These are phyloP conservation scores for Holothuria leucospilota DNA, from an alignment of 53 echinoderm and acorn worm genomes.

Conservation along the genomic window DNA sequence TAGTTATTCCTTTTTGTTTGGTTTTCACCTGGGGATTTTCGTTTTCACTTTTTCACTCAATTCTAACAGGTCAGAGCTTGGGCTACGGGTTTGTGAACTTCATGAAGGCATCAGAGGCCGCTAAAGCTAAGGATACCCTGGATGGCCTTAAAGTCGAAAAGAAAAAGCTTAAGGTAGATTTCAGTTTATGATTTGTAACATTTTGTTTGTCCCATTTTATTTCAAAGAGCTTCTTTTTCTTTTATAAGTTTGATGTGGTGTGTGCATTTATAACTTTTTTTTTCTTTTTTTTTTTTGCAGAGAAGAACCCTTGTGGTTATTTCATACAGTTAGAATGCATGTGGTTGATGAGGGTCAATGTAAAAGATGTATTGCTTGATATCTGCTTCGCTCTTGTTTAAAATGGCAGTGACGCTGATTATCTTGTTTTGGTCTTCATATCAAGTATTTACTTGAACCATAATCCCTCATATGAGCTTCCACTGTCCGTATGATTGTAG, in stretches of 20 bases:
- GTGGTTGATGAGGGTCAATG: slow-evolving; percentile 4
- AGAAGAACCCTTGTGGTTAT: no score
- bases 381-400: slow-evolving; percentile 24
- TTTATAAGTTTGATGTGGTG: no score
- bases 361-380: slow-evolving; percentile 26
- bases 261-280: no score
- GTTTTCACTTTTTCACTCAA: slow-evolving; percentile 66
- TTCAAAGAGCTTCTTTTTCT: background rate
- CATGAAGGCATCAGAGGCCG: slow-evolving; percentile 95
- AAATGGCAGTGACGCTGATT: no score
- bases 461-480: no score
- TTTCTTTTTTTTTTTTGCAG: no score
- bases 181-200: slow-evolving; percentile 39
- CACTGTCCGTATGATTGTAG: no score
- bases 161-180: slow-evolving; percentile 94
- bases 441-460: no score
- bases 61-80: slow-evolving; percentile 94
- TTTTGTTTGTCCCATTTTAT: slow-evolving; percentile 37
- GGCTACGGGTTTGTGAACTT: slow-evolving; percentile 99
- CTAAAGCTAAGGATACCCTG: slow-evolving; percentile 91
- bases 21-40: slow-evolving; percentile 64
- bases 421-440: no score
- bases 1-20: slow-evolving; percentile 64
- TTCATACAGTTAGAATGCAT: background rate
- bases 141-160: slow-evolving; percentile 90